Conservation (phyloP, 2,113 vertebrate genomes). For the Otis tarda region DNA sequence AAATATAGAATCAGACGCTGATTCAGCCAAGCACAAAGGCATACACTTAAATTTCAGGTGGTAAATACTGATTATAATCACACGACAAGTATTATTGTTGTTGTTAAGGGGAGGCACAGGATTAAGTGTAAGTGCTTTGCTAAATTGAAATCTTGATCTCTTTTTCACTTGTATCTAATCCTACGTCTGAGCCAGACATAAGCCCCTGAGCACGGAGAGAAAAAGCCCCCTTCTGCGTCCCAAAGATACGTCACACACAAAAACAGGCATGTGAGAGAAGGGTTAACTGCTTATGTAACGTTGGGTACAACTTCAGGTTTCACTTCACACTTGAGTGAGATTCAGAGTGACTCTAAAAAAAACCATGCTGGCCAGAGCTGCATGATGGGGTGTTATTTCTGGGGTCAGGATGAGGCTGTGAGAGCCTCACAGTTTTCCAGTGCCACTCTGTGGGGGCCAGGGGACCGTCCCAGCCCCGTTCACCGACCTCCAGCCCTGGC, state of each 20-base stretch:
- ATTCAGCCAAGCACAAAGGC: not conserved
- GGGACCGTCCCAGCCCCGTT: not conserved
- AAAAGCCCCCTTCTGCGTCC: not conserved
- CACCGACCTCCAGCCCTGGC: not conserved
- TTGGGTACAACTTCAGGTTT: not conserved
- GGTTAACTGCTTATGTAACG: not conserved
- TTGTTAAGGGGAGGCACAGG: not conserved
- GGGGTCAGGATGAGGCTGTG: fast-evolving
- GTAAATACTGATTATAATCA: not conserved
- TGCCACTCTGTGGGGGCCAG: fast-evolving
- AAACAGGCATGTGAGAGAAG: not conserved
- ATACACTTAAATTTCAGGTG: not conserved
- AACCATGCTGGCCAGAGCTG: not conserved
- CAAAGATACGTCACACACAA: not conserved
- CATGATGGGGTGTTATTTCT: not conserved
- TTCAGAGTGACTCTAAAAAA: not conserved
- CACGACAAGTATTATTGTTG: not conserved
- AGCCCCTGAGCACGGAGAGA: fast-evolving
- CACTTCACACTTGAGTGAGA: not conserved
- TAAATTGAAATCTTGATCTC: not conserved
- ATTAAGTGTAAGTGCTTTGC: not conserved
- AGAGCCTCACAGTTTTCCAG: not conserved
- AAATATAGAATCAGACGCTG: not conserved
- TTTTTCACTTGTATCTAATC: not conserved
- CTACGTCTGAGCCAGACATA: not conserved